Evolutionary conservation across 2,797 vertebrate species (phyloP), one percentile per base, ranked within the genome.

Genomic region (Microctenopoma lineatum): DNA sequence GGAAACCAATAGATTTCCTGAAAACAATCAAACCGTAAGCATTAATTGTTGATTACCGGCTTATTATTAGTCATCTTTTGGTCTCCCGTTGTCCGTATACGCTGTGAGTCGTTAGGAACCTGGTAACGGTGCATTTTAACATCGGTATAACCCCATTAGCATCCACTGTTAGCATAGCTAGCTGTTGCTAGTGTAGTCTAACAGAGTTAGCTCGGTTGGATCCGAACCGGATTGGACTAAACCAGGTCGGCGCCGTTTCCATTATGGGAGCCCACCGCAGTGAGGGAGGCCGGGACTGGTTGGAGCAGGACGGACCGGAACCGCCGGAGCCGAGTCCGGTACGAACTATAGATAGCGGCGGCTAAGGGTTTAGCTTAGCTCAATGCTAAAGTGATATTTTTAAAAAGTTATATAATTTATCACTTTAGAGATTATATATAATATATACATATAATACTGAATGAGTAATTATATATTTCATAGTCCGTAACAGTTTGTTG

Each of bases 231-330:
- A 34, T 32, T 50, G 5, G 9, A 16, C 18, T 44, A 8, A 21
- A 21, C 32, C 3, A 27, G 29, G 39, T 2, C 44, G 3, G 55
- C 4, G 16, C 48, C 3, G 16, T n/a, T 8, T 55, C 10, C 13
- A 55, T 1, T 8, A 95, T 95, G 94, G 94, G 93, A 53, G 93
- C 94, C 3, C 93, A 95, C 41, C 92, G 93, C 26, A 89, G 84
- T 7, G 94, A 94, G 32, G 93, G 89, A 55, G 89, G 90, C 51
- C 88, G 89, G 69, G 94, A 94, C 41, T 93, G 92, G 92, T 79
- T 90, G 55, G 84, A 91, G 36, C 89, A 90, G 56, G 92, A 93
- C 57, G 86, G 78, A 0, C 69, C 63, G 0, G 92, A 93, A 38
- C 89, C 87, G 51, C 77, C 80, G 10, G 81, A 90, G 0, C 89